Base-by-base conservation (phyloP, 2,113 vertebrate species). In the Opisthocomus hoazin region DNA sequence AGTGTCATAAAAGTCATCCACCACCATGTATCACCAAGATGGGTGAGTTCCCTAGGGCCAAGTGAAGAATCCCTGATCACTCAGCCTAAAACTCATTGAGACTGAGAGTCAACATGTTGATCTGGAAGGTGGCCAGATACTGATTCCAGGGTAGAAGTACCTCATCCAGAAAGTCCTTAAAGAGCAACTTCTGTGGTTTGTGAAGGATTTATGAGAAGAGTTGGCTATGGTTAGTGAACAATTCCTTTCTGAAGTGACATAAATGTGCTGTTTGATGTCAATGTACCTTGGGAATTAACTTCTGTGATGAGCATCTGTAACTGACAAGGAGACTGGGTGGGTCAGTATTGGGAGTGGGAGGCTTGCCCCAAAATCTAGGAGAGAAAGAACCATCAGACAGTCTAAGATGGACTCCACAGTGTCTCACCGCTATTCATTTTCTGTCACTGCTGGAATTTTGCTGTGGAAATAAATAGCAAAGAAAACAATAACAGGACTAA, bases 401-500 rank as follows among this genome's bases (percentile, higher is more conserved):
- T 90, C 92, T 74, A 60, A 87, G 73, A 92, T 56, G 56, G 73
- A 93, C 69, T 95, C 53, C 39, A 53, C 3, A 6, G 30, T 75
- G 68, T 86, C 58, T 87, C 85, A 75, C 73, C 54, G 10, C 70
- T 92, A 79, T 70, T 93, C 26, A 66, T 90, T 86, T 95, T 93
- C 85, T 84, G 29, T 86, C 30, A 41, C 70, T 87, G 81, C 36
- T 95, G 96, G 86, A 92, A 96, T 96, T 96, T 78, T 92, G 56
- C n/a, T 92, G 92, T 89, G 88, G 92, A 95, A 96, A 96, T 79
- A 97, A 95, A 93, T 78, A 96, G 76, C 74, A 93, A 93, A 89
- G 63, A 74, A 96, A 96, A 96, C 93, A 96, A 88, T 95, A 95
- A 93, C 85, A 93, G 92, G 90, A 95, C 93, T 97, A 90, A 86